phyloP scores from a whole-genome alignment of 2,797 vertebrate species.

The Notolepis coatsorum region DNA sequence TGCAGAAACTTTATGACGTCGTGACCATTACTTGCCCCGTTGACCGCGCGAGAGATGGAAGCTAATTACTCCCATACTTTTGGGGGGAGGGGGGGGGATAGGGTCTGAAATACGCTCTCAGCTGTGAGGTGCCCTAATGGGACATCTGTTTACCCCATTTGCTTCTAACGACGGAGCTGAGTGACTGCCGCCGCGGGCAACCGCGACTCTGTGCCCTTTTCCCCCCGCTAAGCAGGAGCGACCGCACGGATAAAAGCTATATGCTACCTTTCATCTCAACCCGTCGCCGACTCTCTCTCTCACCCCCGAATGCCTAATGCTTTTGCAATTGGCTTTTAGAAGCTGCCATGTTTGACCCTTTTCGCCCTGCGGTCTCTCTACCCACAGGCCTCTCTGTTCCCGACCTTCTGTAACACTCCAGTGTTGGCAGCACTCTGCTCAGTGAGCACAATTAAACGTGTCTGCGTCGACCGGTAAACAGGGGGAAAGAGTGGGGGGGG shows the following conservation, averaged over 20 bases:
- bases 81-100: conserved; percentile 37
- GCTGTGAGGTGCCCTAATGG: conserved; percentile 28
- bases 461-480: conserved; percentile 63
- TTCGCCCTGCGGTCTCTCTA: conserved; percentile 4
- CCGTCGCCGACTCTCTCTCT: conserved; percentile 38
- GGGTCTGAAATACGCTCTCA: conserved; percentile 54
- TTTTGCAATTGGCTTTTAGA: conserved; percentile 74
- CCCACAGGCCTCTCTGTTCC: background rate
- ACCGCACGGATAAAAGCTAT: conserved; percentile 61
- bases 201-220: conserved; percentile 35
- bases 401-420: conserved; percentile 34
- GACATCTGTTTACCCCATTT: conserved; percentile 54
- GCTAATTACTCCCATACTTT: conserved; percentile 63
- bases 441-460: conserved; percentile 64
- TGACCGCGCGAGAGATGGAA: conserved; percentile 39
- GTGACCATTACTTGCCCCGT: background rate
- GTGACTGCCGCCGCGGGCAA: conserved; percentile 7
- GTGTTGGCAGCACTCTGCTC: conserved; percentile 56
- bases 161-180: conserved; percentile 16
- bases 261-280: conserved; percentile 55
- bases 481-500: conserved; percentile 34
- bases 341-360: conserved; percentile 56
- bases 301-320: conserved; percentile 64
- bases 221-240: conserved; percentile 43
- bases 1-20: too few relatives aligned